These are phyloP conservation scores for Charadrius vociferus DNA, from an alignment of 2,113 vertebrate species.

Conservation along the genomic window DNA sequence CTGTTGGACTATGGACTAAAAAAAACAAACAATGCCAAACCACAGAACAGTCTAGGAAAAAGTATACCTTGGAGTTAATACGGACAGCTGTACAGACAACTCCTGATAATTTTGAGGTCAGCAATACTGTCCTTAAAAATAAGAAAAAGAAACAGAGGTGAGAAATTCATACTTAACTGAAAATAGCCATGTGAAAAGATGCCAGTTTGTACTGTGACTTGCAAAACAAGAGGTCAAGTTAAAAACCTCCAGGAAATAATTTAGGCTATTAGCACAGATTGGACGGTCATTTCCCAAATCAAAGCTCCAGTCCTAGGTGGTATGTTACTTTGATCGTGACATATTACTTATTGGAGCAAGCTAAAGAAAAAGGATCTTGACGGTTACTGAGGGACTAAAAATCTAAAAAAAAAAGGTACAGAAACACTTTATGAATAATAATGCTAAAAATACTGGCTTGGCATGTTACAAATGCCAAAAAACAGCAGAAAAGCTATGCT, in stretches of 20 bases:
- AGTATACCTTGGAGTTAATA: background rate
- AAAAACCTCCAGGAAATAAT: background rate
- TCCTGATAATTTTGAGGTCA: background rate
- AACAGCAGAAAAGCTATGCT: background rate
- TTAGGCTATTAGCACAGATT: background rate
- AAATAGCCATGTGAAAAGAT: fast-evolving
- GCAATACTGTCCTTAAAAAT: background rate
- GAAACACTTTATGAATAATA: background rate
- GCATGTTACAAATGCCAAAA: background rate
- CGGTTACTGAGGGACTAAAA: background rate
- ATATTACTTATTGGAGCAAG: background rate
- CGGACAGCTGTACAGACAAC: background rate
- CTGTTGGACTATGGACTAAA: background rate
- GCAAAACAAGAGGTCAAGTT: background rate
- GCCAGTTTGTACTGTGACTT: background rate
- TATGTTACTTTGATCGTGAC: background rate
- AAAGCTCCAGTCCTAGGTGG: background rate
- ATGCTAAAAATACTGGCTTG: background rate
- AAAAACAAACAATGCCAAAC: background rate
- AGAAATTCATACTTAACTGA: background rate
- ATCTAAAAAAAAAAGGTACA: background rate
- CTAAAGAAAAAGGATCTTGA: background rate
- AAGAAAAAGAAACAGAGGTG: background rate
- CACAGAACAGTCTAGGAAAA: background rate
- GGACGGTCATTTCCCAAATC: background rate